Evolutionary conservation across 92 coral and sea anemone genomes (phyloP).

Genomic region (Heteractis magnifica): DNA sequence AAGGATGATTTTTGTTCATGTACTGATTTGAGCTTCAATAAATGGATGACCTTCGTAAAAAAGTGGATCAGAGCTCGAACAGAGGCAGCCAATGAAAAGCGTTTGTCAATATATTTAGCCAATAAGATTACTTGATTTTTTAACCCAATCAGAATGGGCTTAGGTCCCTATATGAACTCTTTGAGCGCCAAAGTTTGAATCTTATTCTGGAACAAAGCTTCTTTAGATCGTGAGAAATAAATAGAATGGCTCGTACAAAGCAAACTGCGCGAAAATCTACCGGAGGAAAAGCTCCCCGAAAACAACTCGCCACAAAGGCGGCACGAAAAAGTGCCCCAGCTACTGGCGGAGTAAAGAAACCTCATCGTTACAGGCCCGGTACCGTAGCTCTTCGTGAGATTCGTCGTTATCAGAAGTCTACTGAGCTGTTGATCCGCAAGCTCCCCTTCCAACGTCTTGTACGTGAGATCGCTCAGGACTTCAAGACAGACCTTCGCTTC

Average conservation of each 20-base stretch:
- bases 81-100: constrained; percentile 25
- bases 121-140: not conserved
- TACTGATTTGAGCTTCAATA: constrained; percentile 10
- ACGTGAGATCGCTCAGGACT: constrained; percentile 84
- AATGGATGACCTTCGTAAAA: not conserved
- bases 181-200: constrained; percentile 14
- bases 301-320: constrained; percentile 94
- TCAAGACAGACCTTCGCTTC: constrained; percentile 85
- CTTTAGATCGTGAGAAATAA: not conserved
- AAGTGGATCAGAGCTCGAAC: constrained; percentile 3
- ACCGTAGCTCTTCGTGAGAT: constrained; percentile 86
- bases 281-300: constrained; percentile 98
- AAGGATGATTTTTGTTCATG: not conserved
- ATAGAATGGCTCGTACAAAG: constrained; percentile 69
- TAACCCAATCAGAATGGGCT: constrained; percentile 13
- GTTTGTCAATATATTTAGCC: not conserved
- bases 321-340: constrained; percentile 97
- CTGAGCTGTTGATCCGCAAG: constrained; percentile 82
- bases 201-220: not conserved
- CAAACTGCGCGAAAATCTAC: constrained; percentile 97
- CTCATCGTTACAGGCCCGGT: constrained; percentile 97
- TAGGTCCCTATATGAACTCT: not conserved
- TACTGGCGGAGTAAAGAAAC: constrained; percentile 96
- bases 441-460: constrained; percentile 88
- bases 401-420: constrained; percentile 86